Conservation (phyloP, 1,140 invertebrate genomes). For the Danaus plexippus region DNA sequence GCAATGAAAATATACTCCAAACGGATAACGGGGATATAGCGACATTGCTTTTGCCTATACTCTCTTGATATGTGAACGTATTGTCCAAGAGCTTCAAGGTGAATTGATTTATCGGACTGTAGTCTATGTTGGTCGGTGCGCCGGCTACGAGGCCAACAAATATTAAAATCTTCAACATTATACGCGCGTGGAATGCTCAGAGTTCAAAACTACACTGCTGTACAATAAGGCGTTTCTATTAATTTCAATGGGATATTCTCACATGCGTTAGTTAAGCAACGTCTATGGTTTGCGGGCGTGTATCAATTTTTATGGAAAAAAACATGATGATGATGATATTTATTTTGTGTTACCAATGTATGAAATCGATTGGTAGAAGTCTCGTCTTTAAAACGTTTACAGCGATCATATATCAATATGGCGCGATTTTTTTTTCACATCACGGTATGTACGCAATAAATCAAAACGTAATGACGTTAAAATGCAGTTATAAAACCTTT, state of each 20-base stretch:
- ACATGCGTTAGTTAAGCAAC: slow-evolving; percentile 48
- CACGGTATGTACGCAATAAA: too few relatives aligned
- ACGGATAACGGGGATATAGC: slow-evolving; percentile 67
- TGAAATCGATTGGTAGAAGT: slow-evolving; percentile 7
- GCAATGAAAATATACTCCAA: slow-evolving; percentile 67
- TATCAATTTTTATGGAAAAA: slow-evolving; percentile 17
- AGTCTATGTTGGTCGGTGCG: slow-evolving; percentile 38
- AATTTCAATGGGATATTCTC: slow-evolving; percentile 48
- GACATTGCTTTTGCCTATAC: slow-evolving; percentile 47
- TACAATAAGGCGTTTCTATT: slow-evolving; percentile 34
- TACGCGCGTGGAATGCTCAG: slow-evolving; percentile 31
- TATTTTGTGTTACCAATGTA: slow-evolving; percentile 15
- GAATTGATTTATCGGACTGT: slow-evolving; percentile 47
- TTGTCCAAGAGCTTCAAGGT: slow-evolving; percentile 49
- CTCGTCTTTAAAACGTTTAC: slow-evolving; percentile 3
- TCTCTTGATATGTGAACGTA: slow-evolving; percentile 48
- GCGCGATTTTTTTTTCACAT: too few relatives aligned
- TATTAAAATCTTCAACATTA: slow-evolving; percentile 44
- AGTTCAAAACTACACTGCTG: slow-evolving; percentile 39
- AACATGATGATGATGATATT: slow-evolving; percentile 12
- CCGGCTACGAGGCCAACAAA: slow-evolving; percentile 34
- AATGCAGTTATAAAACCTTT: too few relatives aligned
- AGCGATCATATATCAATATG: background rate
- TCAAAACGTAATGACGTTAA: too few relatives aligned
- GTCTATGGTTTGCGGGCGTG: slow-evolving; percentile 21